Evolutionary conservation across 2,888 invertebrate species (phyloP), one percentile per base, ranked within the genome.

Genomic region (Aricia artaxerxes): DNA sequence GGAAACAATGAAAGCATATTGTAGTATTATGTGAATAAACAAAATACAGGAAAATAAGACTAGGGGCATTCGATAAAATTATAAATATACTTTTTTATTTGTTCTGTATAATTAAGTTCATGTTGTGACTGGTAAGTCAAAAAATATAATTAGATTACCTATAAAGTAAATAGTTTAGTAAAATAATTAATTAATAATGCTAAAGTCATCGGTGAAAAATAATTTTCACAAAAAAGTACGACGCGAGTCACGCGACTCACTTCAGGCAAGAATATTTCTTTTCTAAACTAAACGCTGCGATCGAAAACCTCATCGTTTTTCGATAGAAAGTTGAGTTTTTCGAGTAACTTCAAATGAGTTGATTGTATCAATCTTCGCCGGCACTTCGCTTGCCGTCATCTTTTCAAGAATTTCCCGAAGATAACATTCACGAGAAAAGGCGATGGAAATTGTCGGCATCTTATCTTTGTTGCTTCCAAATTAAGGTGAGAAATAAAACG

Each of bases 331-430:
- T 61, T 61, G n/a, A 61, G 24, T 61, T 64, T 31, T 1, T 31
- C 31, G 11, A 31, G 64, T 24, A 64, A 31, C 31, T 64, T 64
- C 31, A 11, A 64, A 64, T 64, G 31, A 31, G 31, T 11, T 31
- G 64, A 64, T 64, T 64, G 31, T 64, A 64, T 64, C 64, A 64
- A 64, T 9, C 53, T 57, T 57, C 64, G 64, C 4, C 31, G 64
- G 4, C 31, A 31, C 31, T 31, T 24, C 64, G 24, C 61, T 61
- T 6, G 24, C 61, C 7, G 24, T 64, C 61, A 61, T 9, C 64
- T 64, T 64, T 31, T 24, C 9, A 64, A 64, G 31, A 64, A 11
- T 64, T 64, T 64, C 11, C 31, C 11, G 64, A 64, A 64, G 64
- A 64, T 64, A 31, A 31, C 64, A 11, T 64, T 31, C 31, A 31